A percentile compares a stretch with the other conserved stretches of the same genome.
phyloP scores from a whole-genome alignment of 2,888 invertebrate genomes.

The Pardosa pseudoannulata region DNA sequence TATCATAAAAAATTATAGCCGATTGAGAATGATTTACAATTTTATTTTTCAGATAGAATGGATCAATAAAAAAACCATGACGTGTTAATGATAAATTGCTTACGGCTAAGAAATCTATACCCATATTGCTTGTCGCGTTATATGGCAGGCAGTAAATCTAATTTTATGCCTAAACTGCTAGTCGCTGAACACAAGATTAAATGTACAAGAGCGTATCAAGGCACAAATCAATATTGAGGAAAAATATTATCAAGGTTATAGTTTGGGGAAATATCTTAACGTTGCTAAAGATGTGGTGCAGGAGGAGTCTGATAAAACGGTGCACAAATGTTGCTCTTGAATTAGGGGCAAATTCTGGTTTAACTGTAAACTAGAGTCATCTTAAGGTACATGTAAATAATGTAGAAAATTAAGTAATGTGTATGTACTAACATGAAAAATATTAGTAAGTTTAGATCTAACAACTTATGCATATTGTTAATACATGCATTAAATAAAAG shows the following conservation, averaged over 20 bases:
- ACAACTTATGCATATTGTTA: too few relatives aligned
- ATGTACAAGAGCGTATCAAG: not conserved
- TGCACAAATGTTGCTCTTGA: too few relatives aligned
- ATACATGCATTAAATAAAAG: too few relatives aligned
- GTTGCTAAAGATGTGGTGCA: too few relatives aligned
- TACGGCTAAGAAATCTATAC: not conserved
- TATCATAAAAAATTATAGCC: not conserved
- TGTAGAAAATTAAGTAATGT: too few relatives aligned
- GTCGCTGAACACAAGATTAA: not conserved
- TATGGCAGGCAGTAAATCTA: not conserved
- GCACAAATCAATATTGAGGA: not conserved
- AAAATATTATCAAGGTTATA: not conserved
- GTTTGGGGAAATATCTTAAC: too few relatives aligned
- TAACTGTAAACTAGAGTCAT: too few relatives aligned
- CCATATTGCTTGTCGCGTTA: not conserved
- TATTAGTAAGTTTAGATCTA: too few relatives aligned
- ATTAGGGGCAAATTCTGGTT: too few relatives aligned
- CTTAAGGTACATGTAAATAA: too few relatives aligned
- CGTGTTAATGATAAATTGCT: not conserved
- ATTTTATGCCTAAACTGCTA: not conserved
- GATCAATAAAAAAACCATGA: not conserved
- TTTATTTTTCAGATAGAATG: not conserved
- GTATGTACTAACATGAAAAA: too few relatives aligned
- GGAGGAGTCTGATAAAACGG: too few relatives aligned
- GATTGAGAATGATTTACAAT: not conserved